Conservation (phyloP, 2,113 vertebrate genomes). For the Columba livia region DNA sequence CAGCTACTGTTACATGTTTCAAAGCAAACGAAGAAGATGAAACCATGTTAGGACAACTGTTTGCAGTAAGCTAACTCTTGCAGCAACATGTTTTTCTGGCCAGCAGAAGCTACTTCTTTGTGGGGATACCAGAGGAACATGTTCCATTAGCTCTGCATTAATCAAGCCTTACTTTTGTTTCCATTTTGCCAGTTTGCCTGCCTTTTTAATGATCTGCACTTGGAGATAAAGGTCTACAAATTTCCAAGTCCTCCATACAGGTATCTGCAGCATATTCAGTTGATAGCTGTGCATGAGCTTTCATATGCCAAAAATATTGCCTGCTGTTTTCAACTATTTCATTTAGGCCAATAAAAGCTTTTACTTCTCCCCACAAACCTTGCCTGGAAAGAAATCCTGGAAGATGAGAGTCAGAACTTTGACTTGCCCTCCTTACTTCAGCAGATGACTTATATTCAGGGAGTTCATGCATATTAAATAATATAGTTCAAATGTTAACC, state of each 20-base stretch:
- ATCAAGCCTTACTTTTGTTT: not conserved
- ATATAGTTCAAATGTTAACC: conserved; percentile 19
- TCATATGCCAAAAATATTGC: not conserved
- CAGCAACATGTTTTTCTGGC: not conserved
- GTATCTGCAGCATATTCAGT: not conserved
- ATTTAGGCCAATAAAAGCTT: not conserved
- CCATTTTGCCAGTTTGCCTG: not conserved
- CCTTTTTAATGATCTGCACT: not conserved
- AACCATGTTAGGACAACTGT: not conserved
- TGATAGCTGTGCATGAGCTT: not conserved
- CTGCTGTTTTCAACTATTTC: not conserved
- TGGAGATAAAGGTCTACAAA: not conserved
- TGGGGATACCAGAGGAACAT: not conserved
- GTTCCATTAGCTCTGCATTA: not conserved
- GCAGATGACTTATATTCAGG: not conserved
- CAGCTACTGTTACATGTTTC: not conserved
- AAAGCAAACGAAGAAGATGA: not conserved
- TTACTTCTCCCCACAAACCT: not conserved
- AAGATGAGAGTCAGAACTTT: not conserved
- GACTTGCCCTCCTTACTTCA: not conserved
- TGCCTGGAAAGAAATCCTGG: not conserved
- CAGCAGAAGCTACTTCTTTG: not conserved
- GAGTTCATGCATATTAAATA: conserved; percentile 4
- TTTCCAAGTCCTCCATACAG: not conserved
- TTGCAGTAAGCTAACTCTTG: not conserved